Evolutionary conservation across 2,797 vertebrate species (phyloP), one percentile per base, ranked within the genome.

Genomic region (Rhinophrynus dorsalis): DNA sequence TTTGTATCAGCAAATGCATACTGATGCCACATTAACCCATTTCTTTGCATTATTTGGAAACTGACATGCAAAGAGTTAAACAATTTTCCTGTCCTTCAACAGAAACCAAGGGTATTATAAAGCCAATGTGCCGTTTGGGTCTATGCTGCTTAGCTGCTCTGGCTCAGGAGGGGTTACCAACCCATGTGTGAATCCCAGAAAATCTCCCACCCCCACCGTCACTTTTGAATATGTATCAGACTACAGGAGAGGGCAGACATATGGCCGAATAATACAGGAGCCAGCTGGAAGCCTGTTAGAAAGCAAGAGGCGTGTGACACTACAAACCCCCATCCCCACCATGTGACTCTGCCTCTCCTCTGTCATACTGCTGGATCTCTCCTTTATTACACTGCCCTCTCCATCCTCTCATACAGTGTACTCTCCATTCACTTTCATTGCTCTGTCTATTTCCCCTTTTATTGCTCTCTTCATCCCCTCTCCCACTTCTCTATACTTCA

Each of bases 191-290:
- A 23, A 6, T 13, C 40, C 40, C 18, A 7, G 29, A 32, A 27
- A n/a, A 20, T 44, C 17, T 18, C 1, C 40, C 15, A 15, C 15
- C 17, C 42, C 47, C 32, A 23, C 59, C 37, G 6, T 58, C 38
- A 40, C 26, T 18, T 61, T 20, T 71, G 60, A 64, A 71, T 71
- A 64, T 71, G 55, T 57, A 65, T 72, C 52, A 48, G 68, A 27
- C 42, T 50, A 64, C 23, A 17, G 12, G 29, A 60, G 26, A 60
- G 54, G 55, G 21, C 59, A 62, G 44, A 45, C 55, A 62, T 63
- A 55, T 65, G 60, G 38, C 37, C 33, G 6, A 9, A 30, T 20
- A 72, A 57, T 38, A 50, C 24, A 26, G 27, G 12, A 61, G 30
- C 54, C 61, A 48, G 61, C 29, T 59, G 54, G 57, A 65, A 42